Evolutionary conservation across 2,797 vertebrate genomes (phyloP).

Genomic region (Chelonia mydas): DNA sequence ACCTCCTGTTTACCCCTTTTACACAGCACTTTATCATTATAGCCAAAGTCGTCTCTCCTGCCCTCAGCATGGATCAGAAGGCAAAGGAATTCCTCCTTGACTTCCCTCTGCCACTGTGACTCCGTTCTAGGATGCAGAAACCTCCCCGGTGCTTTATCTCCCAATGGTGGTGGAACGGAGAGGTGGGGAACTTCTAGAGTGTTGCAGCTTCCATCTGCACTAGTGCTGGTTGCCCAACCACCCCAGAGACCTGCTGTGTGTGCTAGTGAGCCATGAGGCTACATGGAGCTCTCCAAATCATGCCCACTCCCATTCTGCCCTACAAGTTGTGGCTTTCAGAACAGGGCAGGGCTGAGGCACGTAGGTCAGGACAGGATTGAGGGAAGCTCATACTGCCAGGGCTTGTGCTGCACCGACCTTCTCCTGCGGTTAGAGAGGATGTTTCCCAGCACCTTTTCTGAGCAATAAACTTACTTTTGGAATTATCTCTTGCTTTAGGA

Average conservation of each 20-base stretch:
- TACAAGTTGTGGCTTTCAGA: background rate
- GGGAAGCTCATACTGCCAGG: background rate
- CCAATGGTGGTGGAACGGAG: background rate
- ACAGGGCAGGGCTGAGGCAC: background rate
- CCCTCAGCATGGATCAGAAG: background rate
- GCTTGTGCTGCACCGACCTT: background rate
- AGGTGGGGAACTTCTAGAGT: background rate
- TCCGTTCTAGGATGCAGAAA: background rate
- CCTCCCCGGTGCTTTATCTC: background rate
- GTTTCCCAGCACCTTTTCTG: background rate
- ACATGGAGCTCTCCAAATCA: background rate
- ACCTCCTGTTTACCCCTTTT: background rate
- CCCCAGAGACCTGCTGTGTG: background rate
- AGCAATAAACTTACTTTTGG: background rate
- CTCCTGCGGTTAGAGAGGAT: background rate
- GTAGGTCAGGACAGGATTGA: rapidly evolving
- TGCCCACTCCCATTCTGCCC: background rate
- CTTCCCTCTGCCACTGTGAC: background rate
- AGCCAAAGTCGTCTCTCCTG: background rate
- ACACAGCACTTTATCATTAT: background rate
- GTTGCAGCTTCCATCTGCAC: background rate
- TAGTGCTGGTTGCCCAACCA: background rate
- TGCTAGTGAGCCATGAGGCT: rapidly evolving
- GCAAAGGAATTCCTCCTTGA: background rate
- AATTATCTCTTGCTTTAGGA: background rate